Conservation (phyloP, 2,888 invertebrate genomes). For the Cistogaster globosa region DNA sequence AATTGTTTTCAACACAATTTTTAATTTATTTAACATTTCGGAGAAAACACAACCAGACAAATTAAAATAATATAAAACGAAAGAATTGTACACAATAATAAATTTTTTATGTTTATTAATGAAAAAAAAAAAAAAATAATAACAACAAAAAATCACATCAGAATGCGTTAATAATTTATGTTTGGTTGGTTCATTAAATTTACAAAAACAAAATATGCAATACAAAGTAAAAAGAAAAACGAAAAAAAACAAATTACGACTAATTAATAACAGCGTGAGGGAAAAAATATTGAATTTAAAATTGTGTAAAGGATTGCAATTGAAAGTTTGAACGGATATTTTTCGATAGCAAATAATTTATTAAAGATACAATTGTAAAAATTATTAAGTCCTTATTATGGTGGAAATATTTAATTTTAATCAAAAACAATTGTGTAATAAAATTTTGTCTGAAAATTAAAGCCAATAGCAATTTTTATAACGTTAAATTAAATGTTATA, state of each 20-base stretch:
- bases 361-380: slow-evolving; percentile 48
- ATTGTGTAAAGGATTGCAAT: slow-evolving; percentile 59
- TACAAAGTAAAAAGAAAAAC: slow-evolving; percentile 13
- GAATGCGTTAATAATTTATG: slow-evolving; percentile 60
- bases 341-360: slow-evolving; percentile 24
- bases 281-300: slow-evolving; percentile 53
- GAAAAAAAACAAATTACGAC: slow-evolving; percentile 52
- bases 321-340: slow-evolving; percentile 34
- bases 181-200: slow-evolving; percentile 65
- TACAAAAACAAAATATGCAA: slow-evolving; percentile 51
- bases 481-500: not conserved
- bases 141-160: slow-evolving; percentile 26
- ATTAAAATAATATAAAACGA: slow-evolving; percentile 21
- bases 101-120: slow-evolving; percentile 3
- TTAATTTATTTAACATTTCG: slow-evolving; percentile 68
- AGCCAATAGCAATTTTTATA: slow-evolving; percentile 20
- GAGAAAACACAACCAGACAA: slow-evolving; percentile 46
- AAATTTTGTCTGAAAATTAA: slow-evolving; percentile 47
- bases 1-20: slow-evolving; percentile 69
- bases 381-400: slow-evolving; percentile 6
- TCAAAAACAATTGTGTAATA: slow-evolving; percentile 45
- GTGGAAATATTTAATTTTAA: slow-evolving; percentile 28
- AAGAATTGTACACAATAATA: slow-evolving; percentile 40
- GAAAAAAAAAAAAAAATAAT: slow-evolving; percentile 5
- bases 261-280: slow-evolving; percentile 62